Evolutionary conservation across 2,888 invertebrate genomes (phyloP).

Genomic region (Laothoe populi): DNA sequence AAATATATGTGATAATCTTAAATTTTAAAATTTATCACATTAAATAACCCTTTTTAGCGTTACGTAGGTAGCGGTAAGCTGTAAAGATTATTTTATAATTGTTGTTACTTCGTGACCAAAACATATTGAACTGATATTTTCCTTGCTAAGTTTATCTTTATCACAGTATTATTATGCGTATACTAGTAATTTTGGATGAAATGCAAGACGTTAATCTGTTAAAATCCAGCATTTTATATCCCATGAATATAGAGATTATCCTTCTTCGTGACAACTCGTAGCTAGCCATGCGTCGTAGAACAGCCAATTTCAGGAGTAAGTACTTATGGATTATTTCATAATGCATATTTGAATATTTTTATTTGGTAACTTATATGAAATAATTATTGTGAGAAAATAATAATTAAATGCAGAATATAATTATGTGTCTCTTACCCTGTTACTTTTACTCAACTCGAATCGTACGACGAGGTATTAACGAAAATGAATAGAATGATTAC

Average conservation of each 20-base stretch:
- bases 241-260: not conserved
- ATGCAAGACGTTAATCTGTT: not conserved
- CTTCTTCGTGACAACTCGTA: not conserved
- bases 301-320: not conserved
- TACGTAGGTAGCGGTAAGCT: not conserved
- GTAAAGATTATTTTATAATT: not conserved
- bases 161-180: not conserved
- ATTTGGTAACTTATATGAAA: too few relatives aligned
- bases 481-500: too few relatives aligned
- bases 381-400: too few relatives aligned
- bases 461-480: too few relatives aligned
- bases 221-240: not conserved
- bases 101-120: not conserved
- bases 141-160: not conserved
- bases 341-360: too few relatives aligned
- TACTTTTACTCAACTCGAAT: too few relatives aligned
- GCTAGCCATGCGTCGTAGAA: not conserved
- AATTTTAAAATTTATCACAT: not conserved
- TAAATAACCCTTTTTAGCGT: not conserved
- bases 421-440: too few relatives aligned
- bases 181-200: not conserved
- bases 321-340: too few relatives aligned
- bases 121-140: conserved; percentile 1
- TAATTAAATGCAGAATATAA: too few relatives aligned
- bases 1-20: too few relatives aligned